Conservation (phyloP, 2,888 invertebrate species). For the Pseudoips prasinana region DNA sequence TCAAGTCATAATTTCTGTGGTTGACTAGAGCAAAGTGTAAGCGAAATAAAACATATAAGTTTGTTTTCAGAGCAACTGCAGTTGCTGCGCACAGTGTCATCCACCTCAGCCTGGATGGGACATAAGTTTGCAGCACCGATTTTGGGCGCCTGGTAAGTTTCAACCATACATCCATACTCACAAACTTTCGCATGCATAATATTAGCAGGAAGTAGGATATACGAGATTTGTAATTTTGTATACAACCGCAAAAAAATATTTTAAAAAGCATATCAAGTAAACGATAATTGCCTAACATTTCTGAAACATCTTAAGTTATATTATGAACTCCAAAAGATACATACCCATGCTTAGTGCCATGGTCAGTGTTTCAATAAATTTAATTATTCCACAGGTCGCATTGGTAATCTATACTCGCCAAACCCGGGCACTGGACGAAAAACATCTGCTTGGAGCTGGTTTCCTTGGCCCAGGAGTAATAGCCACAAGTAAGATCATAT, state of each 20-base stretch:
- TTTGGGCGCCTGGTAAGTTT: conserved; percentile 73
- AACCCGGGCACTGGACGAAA: conserved; percentile 86
- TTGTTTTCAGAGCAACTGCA: conserved; percentile 58
- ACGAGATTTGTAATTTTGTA: too few species aligned
- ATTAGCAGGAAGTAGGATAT: too few species aligned
- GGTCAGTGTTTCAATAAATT: too few species aligned
- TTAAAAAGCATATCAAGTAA: too few species aligned
- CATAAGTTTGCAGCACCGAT: conserved; percentile 71
- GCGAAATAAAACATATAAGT: not conserved
- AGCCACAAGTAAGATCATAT: conserved; percentile 75
- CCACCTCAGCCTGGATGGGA: conserved; percentile 73
- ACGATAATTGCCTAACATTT: too few species aligned
- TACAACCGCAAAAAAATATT: too few species aligned
- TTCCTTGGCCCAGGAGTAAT: conserved; percentile 85
- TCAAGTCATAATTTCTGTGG: too few species aligned
- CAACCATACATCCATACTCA: not conserved
- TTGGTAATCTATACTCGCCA: conserved; percentile 92
- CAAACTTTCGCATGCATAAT: too few species aligned
- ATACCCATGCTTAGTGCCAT: too few species aligned
- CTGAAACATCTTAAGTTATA: too few species aligned
- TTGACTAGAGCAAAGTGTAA: too few species aligned
- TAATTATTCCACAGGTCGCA: conserved; percentile 75
- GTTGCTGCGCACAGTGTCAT: conserved; percentile 72
- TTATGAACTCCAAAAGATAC: too few species aligned
- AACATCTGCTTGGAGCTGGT: conserved; percentile 87